Conservation (phyloP, 1,140 invertebrate genomes). For the Leptinotarsa lineolata region DNA sequence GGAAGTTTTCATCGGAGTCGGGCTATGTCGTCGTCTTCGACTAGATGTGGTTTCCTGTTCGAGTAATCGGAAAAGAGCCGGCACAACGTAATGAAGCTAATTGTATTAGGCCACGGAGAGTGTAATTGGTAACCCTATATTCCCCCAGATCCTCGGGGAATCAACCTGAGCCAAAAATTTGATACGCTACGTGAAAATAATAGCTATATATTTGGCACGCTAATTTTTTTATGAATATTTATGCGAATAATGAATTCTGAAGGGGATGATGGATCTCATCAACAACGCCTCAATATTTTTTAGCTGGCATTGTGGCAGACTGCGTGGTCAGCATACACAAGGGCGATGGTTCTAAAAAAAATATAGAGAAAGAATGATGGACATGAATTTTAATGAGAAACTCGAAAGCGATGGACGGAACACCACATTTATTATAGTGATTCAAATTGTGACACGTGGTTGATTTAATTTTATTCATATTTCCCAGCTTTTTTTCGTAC, state of each 20-base stretch:
- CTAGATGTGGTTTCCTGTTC: conserved; percentile 29
- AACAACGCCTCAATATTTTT: background rate
- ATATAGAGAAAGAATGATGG: background rate
- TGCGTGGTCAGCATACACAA: background rate
- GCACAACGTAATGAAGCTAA: conserved; percentile 47
- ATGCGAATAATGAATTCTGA: conserved; percentile 1
- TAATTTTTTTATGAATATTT: conserved; percentile 3
- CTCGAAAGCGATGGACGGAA: too few relatives aligned
- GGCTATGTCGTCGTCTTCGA: background rate
- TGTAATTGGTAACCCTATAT: conserved; percentile 51
- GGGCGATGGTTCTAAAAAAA: background rate
- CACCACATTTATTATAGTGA: too few relatives aligned
- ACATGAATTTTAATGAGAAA: background rate
- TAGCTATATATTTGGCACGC: conserved; percentile 5
- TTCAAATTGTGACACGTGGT: too few relatives aligned
- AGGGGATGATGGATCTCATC: conserved; percentile 1
- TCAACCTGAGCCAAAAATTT: conserved; percentile 43
- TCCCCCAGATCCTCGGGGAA: conserved; percentile 16
- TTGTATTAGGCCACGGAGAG: conserved; percentile 47
- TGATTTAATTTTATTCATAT: too few relatives aligned
- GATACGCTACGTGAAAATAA: conserved; percentile 14
- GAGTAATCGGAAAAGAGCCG: conserved; percentile 30
- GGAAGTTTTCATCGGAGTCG: background rate
- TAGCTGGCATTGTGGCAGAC: background rate
- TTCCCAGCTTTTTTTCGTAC: too few relatives aligned